Conservation (phyloP, 2,797 vertebrate species). For the Clarias platycephalus region DNA sequence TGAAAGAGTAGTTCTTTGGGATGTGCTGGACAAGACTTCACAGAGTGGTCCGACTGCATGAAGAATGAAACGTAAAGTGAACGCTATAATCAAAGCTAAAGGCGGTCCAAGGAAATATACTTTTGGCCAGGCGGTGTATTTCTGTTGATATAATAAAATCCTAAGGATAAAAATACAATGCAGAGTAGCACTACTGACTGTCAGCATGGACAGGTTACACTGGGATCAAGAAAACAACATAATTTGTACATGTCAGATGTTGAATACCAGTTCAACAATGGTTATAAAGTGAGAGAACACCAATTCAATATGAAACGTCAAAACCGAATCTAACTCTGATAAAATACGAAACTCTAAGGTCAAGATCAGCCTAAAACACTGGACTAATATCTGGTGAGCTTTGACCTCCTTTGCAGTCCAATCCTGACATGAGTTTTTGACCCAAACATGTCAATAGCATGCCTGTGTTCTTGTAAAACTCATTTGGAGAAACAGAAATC, state of each 20-base stretch:
- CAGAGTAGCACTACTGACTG: background rate
- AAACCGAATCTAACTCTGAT: background rate
- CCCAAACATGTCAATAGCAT: background rate
- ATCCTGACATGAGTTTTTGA: background rate
- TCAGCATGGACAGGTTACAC: background rate
- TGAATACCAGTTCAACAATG: background rate
- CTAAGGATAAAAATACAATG: background rate
- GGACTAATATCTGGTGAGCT: background rate
- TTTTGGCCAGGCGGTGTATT: background rate
- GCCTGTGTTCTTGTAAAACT: background rate
- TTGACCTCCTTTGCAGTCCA: background rate
- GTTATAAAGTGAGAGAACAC: background rate
- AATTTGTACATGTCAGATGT: background rate
- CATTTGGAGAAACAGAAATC: background rate
- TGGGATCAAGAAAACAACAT: background rate
- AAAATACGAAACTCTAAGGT: background rate
- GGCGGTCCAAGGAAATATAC: no score
- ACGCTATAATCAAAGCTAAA: no score
- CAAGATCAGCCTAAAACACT: background rate
- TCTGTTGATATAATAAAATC: background rate
- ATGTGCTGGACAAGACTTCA: no score
- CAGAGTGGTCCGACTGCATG: no score
- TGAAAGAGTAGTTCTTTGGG: no score
- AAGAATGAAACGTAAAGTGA: no score
- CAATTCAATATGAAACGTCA: background rate